Evolutionary conservation across 2,113 vertebrate species (phyloP), one percentile per base, ranked within the genome.

Genomic region (Callipepla californica): DNA sequence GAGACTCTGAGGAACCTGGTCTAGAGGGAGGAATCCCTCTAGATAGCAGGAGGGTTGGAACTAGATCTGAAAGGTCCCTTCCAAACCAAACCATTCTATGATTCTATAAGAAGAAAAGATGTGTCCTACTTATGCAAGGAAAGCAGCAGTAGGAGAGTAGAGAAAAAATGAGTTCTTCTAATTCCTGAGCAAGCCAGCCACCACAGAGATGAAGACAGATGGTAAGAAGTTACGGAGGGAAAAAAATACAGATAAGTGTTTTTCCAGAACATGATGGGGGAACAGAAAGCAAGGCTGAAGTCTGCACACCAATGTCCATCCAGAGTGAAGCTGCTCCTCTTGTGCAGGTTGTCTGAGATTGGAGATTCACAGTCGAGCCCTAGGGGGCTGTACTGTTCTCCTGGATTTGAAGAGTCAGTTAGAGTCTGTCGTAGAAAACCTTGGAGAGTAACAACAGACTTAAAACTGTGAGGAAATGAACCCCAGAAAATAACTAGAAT

Each of bases 141-240:
- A 72, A 65, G 4, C 7, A 25, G 34, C 7, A 76, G 34, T 1
- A 1, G 7, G 10, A 30, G 26, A 79, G 18, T 7, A 9, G 48
- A 44, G 40, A 57, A 87, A 77, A 84, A 32, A 0, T 28, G 0
- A 38, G 4, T 50, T 38, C 28, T 6, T 86, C 20, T 15, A 7
- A 7, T 58, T 90, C 13, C 16, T 66, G 45, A 1, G 1, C 50
- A 72, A 75, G 14, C 6, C 48, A 81, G 15, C 7, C 30, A 21
- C n/a, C 63, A 12, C 12, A 0, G 0, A 18, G 9, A 30, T 70
- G 65, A 55, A 4, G 7, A 22, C 30, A 75, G 70, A 86, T 3
- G 22, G 9, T 13, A 11, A 18, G 7, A 12, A 30, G 3, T 42
- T 67, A 22, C 5, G 0, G 16, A n/a, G 22, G 10, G 17, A 47